A percentile compares a stretch with the other conserved stretches of the same genome.
Conservation (phyloP, 2,888 invertebrate species). For the Eugnorisma glareosa region DNA sequence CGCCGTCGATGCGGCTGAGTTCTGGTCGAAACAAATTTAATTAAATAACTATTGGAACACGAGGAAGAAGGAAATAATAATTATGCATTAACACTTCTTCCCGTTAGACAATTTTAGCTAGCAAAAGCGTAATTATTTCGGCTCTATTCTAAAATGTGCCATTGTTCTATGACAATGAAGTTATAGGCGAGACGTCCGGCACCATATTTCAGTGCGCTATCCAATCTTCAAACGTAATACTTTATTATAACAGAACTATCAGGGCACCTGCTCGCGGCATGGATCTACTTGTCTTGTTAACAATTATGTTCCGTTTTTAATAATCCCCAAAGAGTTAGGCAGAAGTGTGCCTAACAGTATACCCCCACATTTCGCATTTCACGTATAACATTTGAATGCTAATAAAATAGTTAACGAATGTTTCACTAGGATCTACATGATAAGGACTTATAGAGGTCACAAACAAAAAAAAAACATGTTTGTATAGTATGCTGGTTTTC, state of each 20-base stretch:
- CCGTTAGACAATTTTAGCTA: not conserved
- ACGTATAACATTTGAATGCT: not conserved
- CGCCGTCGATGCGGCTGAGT: no score
- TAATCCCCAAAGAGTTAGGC: not conserved
- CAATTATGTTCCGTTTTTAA: not conserved
- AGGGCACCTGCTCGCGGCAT: constrained; percentile 18
- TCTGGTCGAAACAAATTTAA: no score
- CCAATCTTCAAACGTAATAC: constrained; percentile 48
- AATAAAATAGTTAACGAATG: not conserved
- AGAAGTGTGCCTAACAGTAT: not conserved
- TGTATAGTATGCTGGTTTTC: no score
- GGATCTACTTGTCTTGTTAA: not conserved
- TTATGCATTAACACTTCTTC: not conserved
- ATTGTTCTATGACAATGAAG: constrained; percentile 27
- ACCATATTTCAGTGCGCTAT: constrained; percentile 43
- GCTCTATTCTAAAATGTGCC: constrained; percentile 8
- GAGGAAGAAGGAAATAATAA: not conserved
- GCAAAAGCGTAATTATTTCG: constrained; percentile 15
- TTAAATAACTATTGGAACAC: no score
- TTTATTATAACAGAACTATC: constrained; percentile 44
- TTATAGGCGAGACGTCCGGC: constrained; percentile 28
- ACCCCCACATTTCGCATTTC: not conserved
- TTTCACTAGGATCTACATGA: not conserved
- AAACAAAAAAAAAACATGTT: not conserved
- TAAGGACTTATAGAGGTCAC: not conserved